These are phyloP conservation scores for Eupithecia dodoneata DNA, from an alignment of 2,888 invertebrate genomes.

Conservation along the genomic window DNA sequence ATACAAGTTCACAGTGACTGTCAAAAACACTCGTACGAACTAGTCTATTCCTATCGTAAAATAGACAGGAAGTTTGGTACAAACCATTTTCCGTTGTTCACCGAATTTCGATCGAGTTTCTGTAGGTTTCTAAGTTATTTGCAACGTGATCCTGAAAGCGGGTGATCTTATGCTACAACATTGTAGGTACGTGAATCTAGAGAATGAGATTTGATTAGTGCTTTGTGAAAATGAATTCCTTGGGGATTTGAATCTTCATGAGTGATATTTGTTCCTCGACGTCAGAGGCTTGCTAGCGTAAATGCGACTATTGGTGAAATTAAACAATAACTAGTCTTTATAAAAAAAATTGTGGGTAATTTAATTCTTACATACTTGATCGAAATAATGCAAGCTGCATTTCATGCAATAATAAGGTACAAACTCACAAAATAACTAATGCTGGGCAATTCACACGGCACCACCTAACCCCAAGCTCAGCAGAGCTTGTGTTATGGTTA, in stretches of 20 bases:
- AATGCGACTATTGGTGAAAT: not conserved
- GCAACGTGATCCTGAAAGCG: conserved; percentile 10
- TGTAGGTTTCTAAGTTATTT: conserved; percentile 6
- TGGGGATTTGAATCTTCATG: not conserved
- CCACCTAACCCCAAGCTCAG: too few species aligned
- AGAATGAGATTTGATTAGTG: not conserved
- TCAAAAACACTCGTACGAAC: conserved; percentile 41
- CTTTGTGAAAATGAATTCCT: conserved; percentile 7
- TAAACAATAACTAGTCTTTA: not conserved
- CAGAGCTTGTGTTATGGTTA: too few species aligned
- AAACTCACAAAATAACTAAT: not conserved
- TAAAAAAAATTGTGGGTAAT: too few species aligned
- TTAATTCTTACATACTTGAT: too few species aligned
- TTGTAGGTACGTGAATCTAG: conserved; percentile 9
- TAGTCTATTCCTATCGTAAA: conserved; percentile 38
- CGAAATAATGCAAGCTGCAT: not conserved
- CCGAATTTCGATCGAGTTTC: conserved; percentile 16
- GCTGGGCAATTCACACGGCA: too few species aligned
- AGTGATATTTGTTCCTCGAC: not conserved
- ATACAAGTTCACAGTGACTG: conserved; percentile 45
- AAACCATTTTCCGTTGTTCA: conserved; percentile 20
- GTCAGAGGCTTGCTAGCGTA: not conserved
- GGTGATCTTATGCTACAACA: conserved; percentile 6
- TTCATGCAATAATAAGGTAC: not conserved
- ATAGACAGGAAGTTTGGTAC: conserved; percentile 16